Evolutionary conservation across 2,113 vertebrate species (phyloP), one percentile per base, ranked within the genome.

Genomic region (Dryoscopus gambensis): DNA sequence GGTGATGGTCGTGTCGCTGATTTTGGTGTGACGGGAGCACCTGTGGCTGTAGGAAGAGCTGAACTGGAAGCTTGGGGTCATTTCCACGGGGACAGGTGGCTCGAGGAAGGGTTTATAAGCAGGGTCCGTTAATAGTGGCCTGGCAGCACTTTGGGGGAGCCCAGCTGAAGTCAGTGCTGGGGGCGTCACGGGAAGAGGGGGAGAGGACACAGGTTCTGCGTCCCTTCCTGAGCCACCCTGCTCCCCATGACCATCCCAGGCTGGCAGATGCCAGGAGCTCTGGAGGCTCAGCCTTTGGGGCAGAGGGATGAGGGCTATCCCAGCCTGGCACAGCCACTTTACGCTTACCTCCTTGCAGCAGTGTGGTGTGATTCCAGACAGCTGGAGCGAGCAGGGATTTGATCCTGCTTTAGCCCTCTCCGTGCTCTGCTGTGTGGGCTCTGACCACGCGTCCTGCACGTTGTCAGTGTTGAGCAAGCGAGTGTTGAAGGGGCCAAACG

Each of bases 1-100:
- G 69, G 35, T 30, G 80, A 27, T 13, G 5, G 11, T 17, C 0
- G 0, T 6, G 11, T 44, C 1, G 0, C 42, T n/a, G 39, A 4
- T 5, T 62, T 40, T 35, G 71, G 21, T 27, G 68, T 42, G 87
- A 19, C 27, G 1, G 3, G 39, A 44, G 23, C 15, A 28, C 55
- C 62, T 47, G 19, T 37, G 74, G 20, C 46, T 53, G 24, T 19
- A 19, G 75, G 46, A 27, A 9, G 22, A 75, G 53, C 59, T 46
- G 28, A n/a, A 9, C n/a, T 56, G 42, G 10, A 35, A 42, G 55
- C 23, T 69, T 18, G 7, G 33, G 71, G 25, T n/a, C 21, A 7
- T 67, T 75, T 53, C 62, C 31, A 3, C 10, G 42, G 37, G 52
- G 50, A 65, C 9, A 6, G 35, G 46, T 14, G 31, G 39, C 64